Evolutionary conservation across 2,113 vertebrate genomes (phyloP).

Genomic region (Shinisaurus crocodilurus): DNA sequence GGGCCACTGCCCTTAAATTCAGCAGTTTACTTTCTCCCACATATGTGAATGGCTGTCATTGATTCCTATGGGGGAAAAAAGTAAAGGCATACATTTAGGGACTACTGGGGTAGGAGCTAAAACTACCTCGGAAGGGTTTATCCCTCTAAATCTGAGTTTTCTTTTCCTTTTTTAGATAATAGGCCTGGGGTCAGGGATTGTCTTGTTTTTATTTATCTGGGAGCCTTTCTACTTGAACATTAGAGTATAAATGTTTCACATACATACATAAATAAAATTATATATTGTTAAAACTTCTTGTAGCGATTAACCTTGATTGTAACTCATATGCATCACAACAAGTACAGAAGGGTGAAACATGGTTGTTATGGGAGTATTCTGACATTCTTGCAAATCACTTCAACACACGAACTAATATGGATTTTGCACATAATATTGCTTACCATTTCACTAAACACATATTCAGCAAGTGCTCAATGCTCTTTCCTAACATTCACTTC

Average conservation of each 20-base stretch:
- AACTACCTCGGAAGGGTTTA: not conserved
- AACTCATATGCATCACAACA: not conserved
- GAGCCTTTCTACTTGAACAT: not conserved
- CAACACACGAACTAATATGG: not conserved
- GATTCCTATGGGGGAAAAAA: not conserved
- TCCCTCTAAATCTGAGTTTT: not conserved
- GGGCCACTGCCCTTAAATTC: not conserved
- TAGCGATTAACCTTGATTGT: not conserved
- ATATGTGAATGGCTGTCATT: not conserved
- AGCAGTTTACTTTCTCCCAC: not conserved
- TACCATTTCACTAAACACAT: not conserved
- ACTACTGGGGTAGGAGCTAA: not conserved
- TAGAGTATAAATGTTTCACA: not conserved
- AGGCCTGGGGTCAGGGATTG: not conserved
- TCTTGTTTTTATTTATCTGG: not conserved
- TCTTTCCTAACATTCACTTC: not conserved
- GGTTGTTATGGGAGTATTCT: not conserved
- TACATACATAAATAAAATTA: too few species aligned
- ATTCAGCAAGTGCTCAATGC: not conserved
- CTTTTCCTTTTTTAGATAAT: not conserved
- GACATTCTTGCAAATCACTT: not conserved
- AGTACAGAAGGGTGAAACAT: not conserved
- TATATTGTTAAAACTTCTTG: not conserved
- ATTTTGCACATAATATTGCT: not conserved
- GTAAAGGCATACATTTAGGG: not conserved